Base-by-base conservation (phyloP, 1,140 invertebrate species). In the Helicorthomorpha holstii region DNA sequence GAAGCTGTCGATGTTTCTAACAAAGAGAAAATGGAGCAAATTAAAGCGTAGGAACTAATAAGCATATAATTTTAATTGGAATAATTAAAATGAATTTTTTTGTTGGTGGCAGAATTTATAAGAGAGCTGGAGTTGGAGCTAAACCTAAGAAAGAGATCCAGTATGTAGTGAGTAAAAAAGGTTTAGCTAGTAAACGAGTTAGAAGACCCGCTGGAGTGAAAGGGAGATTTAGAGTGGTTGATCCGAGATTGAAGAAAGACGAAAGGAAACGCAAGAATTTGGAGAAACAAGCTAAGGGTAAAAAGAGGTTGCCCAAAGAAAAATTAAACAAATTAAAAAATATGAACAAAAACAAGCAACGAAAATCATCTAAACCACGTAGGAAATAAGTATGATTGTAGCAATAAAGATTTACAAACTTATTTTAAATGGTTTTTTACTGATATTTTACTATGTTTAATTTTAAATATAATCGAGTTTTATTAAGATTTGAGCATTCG, bases 201-300 rank as follows among this genome's bases (percentile, higher is more conserved):
- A 69, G 73, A 29, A 71, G 90, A 59, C 94, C 94, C 0, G 66
- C 77, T 0, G 90, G 91, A 22, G 80, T 94, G 0, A 90, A 91
- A 68, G 93, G 94, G 51, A 82, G 74, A 14, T 98, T 85, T 65
- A 94, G 85, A 66, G 78, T 98, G 2, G 95, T 98, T 0, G 94
- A 98, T 77, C 79, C 80, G 3, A 72, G 94, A 53, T 82, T 98
- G 81, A 98, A 98, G 67, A 97, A 97, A 69, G 95, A 98, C 66
- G 71, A 81, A 54, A 73, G 79, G 42, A 77, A 76, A 2, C 66
- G 76, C 52, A 83, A 82, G 60, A 51, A 52, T 23, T 75, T 74
- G 1, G 58, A 54, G 26, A 57, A 58, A 56, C 73, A 69, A 22
- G 73, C 70, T 56, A 63, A 64, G 34, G 68, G 67, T 19, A n/a